phyloP scores from a whole-genome alignment of 2,888 invertebrate species.

The Drosophila atripex region DNA sequence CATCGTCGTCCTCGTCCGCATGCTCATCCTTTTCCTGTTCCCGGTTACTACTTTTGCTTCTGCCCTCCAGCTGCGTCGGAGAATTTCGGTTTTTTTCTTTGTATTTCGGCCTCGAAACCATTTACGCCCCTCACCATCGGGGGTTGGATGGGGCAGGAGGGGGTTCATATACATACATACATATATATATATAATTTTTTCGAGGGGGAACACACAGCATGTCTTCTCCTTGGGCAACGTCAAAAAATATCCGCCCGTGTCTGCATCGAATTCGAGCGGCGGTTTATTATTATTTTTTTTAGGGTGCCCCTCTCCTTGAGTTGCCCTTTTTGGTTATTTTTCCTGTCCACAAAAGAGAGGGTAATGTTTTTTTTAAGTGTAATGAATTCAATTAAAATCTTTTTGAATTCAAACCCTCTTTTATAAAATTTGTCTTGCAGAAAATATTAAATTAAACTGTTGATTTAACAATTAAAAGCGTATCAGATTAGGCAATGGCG shows the following conservation, averaged over 20 bases:
- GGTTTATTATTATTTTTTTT: conserved; percentile 65
- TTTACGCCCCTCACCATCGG: conserved; percentile 64
- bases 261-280: conserved; percentile 67
- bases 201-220: conserved; percentile 61
- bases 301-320: conserved; percentile 3
- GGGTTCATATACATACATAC: conserved; percentile 1
- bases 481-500: not conserved
- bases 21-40: conserved; percentile 35
- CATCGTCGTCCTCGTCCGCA: conserved; percentile 20
- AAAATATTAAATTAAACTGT: not conserved
- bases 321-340: conserved; percentile 5
- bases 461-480: not conserved
- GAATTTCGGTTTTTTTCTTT: conserved; percentile 21
- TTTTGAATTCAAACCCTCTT: conserved; percentile 6
- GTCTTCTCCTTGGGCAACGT: conserved; percentile 69
- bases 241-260: conserved; percentile 81
- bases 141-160: conserved; percentile 3
- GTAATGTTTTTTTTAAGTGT: conserved; percentile 26
- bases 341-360: conserved; percentile 2
- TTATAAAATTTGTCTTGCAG: not conserved
- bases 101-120: conserved; percentile 62
- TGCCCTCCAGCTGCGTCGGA: conserved; percentile 71
- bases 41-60: conserved; percentile 47
- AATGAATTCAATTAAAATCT: conserved; percentile 40
- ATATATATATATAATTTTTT: not conserved